phyloP scores from a whole-genome alignment of 1,140 invertebrate species.

The Drosophila simulans region DNA sequence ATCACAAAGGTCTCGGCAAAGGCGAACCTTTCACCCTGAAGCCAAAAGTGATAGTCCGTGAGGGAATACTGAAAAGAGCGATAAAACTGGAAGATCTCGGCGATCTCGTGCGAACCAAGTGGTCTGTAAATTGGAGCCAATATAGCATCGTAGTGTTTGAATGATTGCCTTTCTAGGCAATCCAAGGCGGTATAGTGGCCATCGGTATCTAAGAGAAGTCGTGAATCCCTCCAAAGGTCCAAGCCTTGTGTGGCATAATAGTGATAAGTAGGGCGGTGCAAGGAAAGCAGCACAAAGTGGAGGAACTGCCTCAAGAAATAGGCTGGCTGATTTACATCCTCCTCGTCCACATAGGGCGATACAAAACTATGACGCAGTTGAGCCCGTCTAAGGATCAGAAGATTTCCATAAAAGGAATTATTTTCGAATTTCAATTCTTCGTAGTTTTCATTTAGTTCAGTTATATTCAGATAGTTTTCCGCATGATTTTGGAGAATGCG shows the following conservation, averaged over 20 bases:
- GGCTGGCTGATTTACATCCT: conserved; percentile 67
- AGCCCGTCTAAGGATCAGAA: conserved; percentile 47
- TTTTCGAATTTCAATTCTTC: conserved; percentile 6
- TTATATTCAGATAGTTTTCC: conserved; percentile 58
- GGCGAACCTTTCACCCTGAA: conserved; percentile 71
- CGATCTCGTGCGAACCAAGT: conserved; percentile 48
- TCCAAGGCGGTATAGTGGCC: conserved; percentile 71
- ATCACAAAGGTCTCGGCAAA: conserved; percentile 76
- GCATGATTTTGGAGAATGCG: conserved; percentile 61
- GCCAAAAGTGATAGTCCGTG: conserved; percentile 70
- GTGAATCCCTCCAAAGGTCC: conserved; percentile 64
- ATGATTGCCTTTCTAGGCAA: conserved; percentile 64
- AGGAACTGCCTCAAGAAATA: conserved; percentile 76
- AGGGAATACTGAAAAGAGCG: conserved; percentile 57
- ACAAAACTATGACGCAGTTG: conserved; percentile 53
- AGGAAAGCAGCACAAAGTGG: conserved; percentile 60
- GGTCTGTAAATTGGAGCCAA: conserved; percentile 40
- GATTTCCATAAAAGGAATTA: conserved; percentile 57
- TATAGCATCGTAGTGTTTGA: conserved; percentile 36
- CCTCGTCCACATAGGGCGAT: conserved; percentile 54
- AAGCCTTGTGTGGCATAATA: conserved; percentile 79
- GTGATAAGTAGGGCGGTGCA: conserved; percentile 72
- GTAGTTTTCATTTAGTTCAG: conserved; percentile 42
- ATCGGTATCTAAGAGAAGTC: conserved; percentile 63
- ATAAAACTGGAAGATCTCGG: conserved; percentile 65